Conservation (phyloP, 2,888 invertebrate genomes). For the Eupithecia subfuscata region DNA sequence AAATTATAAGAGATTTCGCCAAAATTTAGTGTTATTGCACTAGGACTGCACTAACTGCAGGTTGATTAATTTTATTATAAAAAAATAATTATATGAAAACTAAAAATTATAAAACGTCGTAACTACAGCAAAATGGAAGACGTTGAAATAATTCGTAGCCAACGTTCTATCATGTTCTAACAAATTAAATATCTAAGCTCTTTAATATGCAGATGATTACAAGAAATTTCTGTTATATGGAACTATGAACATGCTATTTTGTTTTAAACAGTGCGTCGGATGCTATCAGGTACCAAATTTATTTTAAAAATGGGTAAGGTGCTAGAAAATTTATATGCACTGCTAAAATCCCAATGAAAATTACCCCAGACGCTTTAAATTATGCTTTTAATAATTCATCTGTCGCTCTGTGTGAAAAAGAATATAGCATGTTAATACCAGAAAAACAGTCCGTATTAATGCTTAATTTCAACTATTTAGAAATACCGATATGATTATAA, state of each 20-base stretch:
- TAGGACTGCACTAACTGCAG: slow-evolving; percentile 71
- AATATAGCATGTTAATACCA: slow-evolving; percentile 40
- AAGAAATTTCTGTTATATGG: slow-evolving; percentile 30
- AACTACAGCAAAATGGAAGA: slow-evolving; percentile 76
- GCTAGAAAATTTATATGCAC: slow-evolving; percentile 29
- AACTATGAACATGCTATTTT: slow-evolving; percentile 41
- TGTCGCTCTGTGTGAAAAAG: slow-evolving; percentile 37
- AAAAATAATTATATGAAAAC: slow-evolving; percentile 44
- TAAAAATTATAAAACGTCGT: slow-evolving; percentile 43
- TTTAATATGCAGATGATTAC: slow-evolving; percentile 56
- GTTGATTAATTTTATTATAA: slow-evolving; percentile 51
- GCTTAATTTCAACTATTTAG: slow-evolving; percentile 38
- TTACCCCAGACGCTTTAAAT: slow-evolving; percentile 13
- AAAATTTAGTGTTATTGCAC: slow-evolving; percentile 78
- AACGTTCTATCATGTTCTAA: slow-evolving; percentile 61
- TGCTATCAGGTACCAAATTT: slow-evolving; percentile 34
- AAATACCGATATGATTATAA: slow-evolving; percentile 40
- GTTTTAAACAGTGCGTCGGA: slow-evolving; percentile 40
- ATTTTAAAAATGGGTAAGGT: slow-evolving; percentile 31
- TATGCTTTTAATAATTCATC: slow-evolving; percentile 6
- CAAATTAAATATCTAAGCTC: slow-evolving; percentile 70
- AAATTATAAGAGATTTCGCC: slow-evolving; percentile 67
- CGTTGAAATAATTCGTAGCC: slow-evolving; percentile 83
- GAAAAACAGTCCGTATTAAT: slow-evolving; percentile 26
- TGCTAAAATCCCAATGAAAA: slow-evolving; percentile 9